These are phyloP conservation scores for Lepidurus couesii DNA, from an alignment of 1,140 invertebrate species.

Conservation along the genomic window DNA sequence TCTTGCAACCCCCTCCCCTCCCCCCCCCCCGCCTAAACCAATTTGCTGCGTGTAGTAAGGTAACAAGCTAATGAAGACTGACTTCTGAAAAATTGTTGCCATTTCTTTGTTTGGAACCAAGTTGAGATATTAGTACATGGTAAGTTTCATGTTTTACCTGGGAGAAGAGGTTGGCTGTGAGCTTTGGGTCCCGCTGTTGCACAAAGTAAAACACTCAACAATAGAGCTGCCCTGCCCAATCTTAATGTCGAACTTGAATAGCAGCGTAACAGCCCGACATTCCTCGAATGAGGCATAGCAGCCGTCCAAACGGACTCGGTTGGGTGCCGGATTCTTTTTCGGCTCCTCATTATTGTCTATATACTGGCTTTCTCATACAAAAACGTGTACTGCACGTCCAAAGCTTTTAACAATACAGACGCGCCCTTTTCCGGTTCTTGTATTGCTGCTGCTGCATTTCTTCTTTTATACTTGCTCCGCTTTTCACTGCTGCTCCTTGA, in stretches of 20 bases:
- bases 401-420: slow-evolving; percentile 16
- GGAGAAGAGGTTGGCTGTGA: background rate
- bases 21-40: background rate
- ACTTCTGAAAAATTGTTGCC: background rate
- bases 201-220: slow-evolving; percentile 15
- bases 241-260: slow-evolving; percentile 15
- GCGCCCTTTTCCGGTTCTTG: background rate
- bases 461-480: background rate
- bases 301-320: background rate
- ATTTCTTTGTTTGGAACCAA: background rate
- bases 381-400: slow-evolving; percentile 6
- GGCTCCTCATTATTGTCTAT: slow-evolving; percentile 6
- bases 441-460: slow-evolving; percentile 2
- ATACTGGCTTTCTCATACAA: background rate
- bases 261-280: background rate
- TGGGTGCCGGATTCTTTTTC: background rate
- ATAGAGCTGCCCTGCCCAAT: slow-evolving; percentile 2
- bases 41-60: background rate
- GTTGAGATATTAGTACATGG: background rate
- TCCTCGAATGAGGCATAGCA: background rate
- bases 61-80: slow-evolving; percentile 1
- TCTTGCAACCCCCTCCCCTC: background rate
- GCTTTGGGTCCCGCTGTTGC: background rate
- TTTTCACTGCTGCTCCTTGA: background rate
- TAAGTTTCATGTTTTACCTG: background rate